phyloP scores from a whole-genome alignment of 2,113 vertebrate genomes.

The Micronycteris hirsuta region DNA sequence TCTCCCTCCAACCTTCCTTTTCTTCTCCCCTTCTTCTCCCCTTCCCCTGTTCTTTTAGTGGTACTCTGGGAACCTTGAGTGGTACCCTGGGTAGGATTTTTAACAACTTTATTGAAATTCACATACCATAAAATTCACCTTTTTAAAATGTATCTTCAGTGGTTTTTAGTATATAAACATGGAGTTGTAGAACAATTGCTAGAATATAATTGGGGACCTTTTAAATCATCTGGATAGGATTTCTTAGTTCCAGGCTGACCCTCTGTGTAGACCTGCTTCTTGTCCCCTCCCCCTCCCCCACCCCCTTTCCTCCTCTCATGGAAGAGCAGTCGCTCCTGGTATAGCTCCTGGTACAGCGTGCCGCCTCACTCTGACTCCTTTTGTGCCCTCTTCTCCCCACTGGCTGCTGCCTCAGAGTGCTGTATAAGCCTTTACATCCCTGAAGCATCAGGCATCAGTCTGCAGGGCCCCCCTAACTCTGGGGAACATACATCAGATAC shows the following conservation, averaged over 20 bases:
- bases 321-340: not conserved
- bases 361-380: not conserved
- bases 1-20: not conserved
- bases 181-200: not conserved
- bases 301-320: not conserved
- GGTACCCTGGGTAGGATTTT: not conserved
- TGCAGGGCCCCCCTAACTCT: not conserved
- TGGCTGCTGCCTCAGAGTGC: not conserved
- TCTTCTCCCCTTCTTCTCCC: too few relatives aligned
- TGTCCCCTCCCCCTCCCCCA: too few relatives aligned
- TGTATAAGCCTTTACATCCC: not conserved
- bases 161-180: not conserved
- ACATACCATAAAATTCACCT: not conserved
- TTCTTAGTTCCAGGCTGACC: not conserved
- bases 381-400: not conserved
- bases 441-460: not conserved
- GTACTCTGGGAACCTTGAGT: not conserved
- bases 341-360: not conserved
- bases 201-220: not conserved
- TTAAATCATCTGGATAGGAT: not conserved
- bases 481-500: not conserved
- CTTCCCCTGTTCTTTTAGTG: not conserved
- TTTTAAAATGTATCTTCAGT: not conserved
- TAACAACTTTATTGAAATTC: not conserved
- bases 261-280: not conserved